Percentiles rank a stretch among this genome's conserved stretches.
Evolutionary conservation across 64 coral and sea anemone species (phyloP).

Genomic region (Stichodactyla helianthus): DNA sequence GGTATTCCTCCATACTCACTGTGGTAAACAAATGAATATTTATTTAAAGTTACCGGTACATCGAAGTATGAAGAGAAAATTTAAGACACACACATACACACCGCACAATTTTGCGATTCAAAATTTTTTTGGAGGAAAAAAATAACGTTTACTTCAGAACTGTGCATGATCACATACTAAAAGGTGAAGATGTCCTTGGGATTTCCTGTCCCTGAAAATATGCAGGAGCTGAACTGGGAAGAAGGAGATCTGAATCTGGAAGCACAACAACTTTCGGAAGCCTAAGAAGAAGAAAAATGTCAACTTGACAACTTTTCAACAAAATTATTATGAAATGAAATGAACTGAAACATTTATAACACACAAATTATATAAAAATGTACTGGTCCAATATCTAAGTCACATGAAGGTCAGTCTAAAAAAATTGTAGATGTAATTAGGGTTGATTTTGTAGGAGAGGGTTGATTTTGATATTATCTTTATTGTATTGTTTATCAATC

Average conservation of each 20-base stretch:
- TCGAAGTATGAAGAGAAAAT: no score
- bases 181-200: constrained; percentile 75
- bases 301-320: neutral
- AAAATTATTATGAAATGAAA: neutral
- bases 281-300: neutral
- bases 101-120: neutral
- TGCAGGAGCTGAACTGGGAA: constrained; percentile 45
- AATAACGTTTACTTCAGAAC: neutral
- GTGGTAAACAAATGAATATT: neutral
- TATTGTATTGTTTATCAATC: no score
- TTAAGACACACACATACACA: no score
- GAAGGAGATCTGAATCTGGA: constrained; percentile 34
- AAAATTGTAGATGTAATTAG: no score
- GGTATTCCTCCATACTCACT: constrained; percentile 47
- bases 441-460: no score
- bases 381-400: no score
- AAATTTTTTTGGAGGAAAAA: neutral
- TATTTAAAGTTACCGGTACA: no score
- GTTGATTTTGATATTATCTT: no score
- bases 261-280: neutral
- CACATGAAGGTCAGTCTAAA: no score
- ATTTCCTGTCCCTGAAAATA: constrained; percentile 67
- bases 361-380: no score
- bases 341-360: neutral
- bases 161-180: constrained; percentile 39